Base-by-base conservation (phyloP, 2,888 invertebrate genomes). In the Euclidia mi region DNA sequence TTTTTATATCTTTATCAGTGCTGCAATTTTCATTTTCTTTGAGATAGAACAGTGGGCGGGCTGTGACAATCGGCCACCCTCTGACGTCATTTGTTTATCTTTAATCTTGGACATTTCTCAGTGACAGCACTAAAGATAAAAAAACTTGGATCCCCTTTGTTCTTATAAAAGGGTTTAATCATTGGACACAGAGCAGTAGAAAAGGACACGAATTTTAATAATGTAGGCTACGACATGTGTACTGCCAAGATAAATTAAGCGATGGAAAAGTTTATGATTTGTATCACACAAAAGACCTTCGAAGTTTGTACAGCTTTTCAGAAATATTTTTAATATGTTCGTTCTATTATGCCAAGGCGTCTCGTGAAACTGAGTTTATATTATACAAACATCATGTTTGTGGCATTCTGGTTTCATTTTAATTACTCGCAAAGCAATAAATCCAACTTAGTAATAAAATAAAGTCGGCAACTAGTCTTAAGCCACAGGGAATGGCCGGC, bases 61-160 rank as follows among this genome's bases (percentile, higher is more conserved):
- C 7, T 45, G 47, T 20, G 41, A 46, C 18, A 58, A 66, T 71
- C 71, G 51, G 47, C 47, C 46, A 41, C n/a, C 51, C 56, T 71
- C 71, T 62, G 35, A 58, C 56, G 42, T 66, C 67, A 63, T 66
- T 69, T 71, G 58, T 69, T 69, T 69, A 69, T 69, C 63, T 71
- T 71, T 62, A 71, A 63, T 53, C 45, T 56, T 58, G 52, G 42
- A 46, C 67, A 48, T 58, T 62, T 56, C 58, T 53, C 55, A 25
- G 52, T 68, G 66, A 57, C 71, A 56, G 51, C 45, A 56, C 40
- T 53, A 40, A 62, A 66, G 68, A 68, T 63, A 64, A 65, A 63
- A 68, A 60, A 64, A 62, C 56, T 59, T 62, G 59, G 56, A 57
- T 47, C 41, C 42, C 56, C 63, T 73, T 67, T 77, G 73, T 77